Base-by-base conservation (phyloP, 1,140 invertebrate species). In the Drosophila triauraria region DNA sequence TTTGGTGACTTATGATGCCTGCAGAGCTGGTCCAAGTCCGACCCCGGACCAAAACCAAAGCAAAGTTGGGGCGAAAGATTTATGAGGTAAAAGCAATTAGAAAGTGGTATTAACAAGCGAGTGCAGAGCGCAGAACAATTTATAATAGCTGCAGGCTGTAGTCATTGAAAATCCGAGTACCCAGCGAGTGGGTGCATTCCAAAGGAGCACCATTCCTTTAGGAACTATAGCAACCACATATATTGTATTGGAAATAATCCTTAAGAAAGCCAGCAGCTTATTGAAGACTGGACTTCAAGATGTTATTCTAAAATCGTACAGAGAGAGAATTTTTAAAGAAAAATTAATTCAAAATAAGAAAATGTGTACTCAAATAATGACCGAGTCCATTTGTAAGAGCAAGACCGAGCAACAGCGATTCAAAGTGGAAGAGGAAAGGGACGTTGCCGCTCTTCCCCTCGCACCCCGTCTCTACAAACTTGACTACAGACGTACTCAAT, bases 71-170 rank as follows among this genome's bases (percentile, higher is more conserved):
- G 27, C 44, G 65, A 30, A 77, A 87, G 84, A 87, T 87, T 87
- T 87, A 87, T 87, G 84, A 87, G 84, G 84, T 87, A 87, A 84
- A 87, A 84, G 84, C 84, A 87, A 87, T 87, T 87, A 87, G 84
- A 88, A 88, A 87, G 80, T 84, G 77, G 80, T 78, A 88, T 80
- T 75, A 87, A 84, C 85, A 83, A 88, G 68, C 63, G 80, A 83
- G 58, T 81, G 74, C 82, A 75, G 40, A 70, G 68, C 47, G 30
- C 30, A 50, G 75, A 53, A 69, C 78, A 44, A 88, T 87, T 90
- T 83, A 87, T 87, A 82, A 76, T 50, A 47, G 65, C 62, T 59
- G 65, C 68, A 46, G 53, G 42, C 17, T 59, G 30, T 32, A 59
- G 32, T 27, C 27, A 54, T 8, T 2, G 13, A 50, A 27, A 25